Evolutionary conservation across 2,113 vertebrate genomes (phyloP).

Genomic region (Pavo muticus): DNA sequence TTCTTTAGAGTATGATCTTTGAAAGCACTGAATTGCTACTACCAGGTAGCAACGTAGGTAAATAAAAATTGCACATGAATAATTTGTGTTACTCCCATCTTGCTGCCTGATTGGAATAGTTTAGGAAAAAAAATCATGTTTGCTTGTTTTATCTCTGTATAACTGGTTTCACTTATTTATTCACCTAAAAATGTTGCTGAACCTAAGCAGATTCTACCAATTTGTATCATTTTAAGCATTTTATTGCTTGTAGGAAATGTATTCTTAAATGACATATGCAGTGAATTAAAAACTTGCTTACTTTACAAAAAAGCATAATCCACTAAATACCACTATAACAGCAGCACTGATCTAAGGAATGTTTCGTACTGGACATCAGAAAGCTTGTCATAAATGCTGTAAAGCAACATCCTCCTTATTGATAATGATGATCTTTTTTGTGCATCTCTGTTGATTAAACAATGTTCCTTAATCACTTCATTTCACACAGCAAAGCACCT

Average conservation of each 20-base stretch:
- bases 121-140: not conserved
- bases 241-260: conserved; percentile 8
- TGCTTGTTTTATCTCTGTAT: conserved; percentile 4
- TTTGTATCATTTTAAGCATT: conserved; percentile 32
- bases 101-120: conserved; percentile 4
- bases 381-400: not conserved
- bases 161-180: conserved; percentile 24
- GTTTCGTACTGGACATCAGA: not conserved
- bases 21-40: conserved; percentile 31
- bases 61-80: conserved; percentile 43
- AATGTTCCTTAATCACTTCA: not conserved
- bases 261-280: conserved; percentile 11
- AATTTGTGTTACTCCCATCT: conserved; percentile 19
- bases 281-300: conserved; percentile 34
- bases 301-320: not conserved
- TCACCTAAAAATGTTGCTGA: conserved; percentile 46
- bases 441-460: not conserved
- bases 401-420: not conserved
- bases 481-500: not conserved
- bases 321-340: not conserved
- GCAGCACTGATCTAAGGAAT: not conserved
- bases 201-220: conserved; percentile 32
- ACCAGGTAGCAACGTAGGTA: not conserved
- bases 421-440: not conserved
- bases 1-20: not conserved